Percentiles rank a stretch among this genome's conserved stretches.
Evolutionary conservation across 2,797 vertebrate genomes (phyloP).

Genomic region (Setipinna tenuifilis): DNA sequence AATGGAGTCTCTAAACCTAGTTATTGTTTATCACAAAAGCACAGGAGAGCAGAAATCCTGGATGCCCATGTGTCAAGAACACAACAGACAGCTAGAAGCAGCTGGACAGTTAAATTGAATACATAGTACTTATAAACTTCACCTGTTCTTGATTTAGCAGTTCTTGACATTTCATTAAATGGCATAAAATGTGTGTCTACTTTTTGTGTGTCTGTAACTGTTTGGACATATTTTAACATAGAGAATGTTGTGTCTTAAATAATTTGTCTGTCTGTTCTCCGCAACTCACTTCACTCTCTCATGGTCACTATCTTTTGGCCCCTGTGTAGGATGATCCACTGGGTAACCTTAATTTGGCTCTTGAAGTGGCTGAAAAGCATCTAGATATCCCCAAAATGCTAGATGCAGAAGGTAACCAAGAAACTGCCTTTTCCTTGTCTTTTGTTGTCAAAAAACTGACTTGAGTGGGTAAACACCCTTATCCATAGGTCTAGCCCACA

Average conservation of each 20-base stretch:
- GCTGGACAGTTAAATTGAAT: too few species aligned
- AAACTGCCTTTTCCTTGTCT: background rate
- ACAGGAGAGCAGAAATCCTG: too few species aligned
- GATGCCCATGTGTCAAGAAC: too few species aligned
- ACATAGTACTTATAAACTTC: too few species aligned
- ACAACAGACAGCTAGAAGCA: too few species aligned
- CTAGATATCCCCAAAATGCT: slow-evolving; percentile 90
- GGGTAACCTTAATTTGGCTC: slow-evolving; percentile 86
- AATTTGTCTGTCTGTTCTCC: background rate
- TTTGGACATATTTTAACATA: background rate
- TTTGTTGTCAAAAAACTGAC: background rate
- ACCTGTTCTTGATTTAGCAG: too few species aligned
- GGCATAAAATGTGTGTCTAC: background rate
- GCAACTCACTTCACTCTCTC: slow-evolving; percentile 41
- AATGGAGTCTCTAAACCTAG: too few species aligned
- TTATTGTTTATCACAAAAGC: too few species aligned
- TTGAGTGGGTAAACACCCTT: background rate
- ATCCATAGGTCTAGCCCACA: background rate
- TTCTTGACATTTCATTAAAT: too few species aligned
- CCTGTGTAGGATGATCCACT: slow-evolving; percentile 80
- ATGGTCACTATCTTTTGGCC: background rate
- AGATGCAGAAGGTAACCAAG: slow-evolving; percentile 82
- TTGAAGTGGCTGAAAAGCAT: slow-evolving; percentile 88
- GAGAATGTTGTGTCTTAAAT: background rate
- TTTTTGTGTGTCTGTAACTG: background rate